Conservation (phyloP, 2,113 vertebrate species). For the Xyliphius kryptos region DNA sequence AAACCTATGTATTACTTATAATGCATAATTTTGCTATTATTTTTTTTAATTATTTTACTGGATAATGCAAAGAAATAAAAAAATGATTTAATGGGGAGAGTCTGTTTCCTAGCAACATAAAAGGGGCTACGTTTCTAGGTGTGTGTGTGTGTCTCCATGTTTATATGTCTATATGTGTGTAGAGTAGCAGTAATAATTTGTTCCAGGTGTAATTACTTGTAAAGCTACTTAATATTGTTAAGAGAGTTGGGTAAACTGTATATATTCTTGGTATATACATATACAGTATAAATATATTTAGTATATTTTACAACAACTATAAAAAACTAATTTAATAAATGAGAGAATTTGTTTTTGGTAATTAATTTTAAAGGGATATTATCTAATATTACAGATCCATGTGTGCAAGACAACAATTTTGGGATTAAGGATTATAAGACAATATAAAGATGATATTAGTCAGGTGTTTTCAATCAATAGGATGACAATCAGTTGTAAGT, state of each 20-base stretch:
- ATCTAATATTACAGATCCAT: no score
- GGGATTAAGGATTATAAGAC: no score
- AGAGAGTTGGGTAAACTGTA: neutral
- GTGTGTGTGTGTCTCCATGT: conserved; percentile 17
- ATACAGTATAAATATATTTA: neutral
- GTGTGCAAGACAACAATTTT: no score
- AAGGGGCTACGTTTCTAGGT: conserved; percentile 52
- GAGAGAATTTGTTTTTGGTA: no score
- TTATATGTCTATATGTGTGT: conserved; percentile 1
- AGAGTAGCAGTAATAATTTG: conserved; percentile 27
- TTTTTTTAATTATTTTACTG: neutral
- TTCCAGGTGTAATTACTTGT: conserved; percentile 18
- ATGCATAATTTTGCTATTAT: no score
- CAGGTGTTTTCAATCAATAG: no score
- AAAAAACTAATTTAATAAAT: no score
- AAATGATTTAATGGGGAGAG: conserved; percentile 46
- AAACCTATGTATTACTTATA: no score
- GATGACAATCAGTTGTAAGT: no score
- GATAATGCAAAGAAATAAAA: conserved; percentile 43
- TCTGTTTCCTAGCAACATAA: conserved; percentile 72
- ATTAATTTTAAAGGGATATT: no score
- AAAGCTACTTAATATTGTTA: conserved; percentile 7
- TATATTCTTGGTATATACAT: neutral
- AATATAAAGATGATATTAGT: no score
- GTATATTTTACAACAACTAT: no score